Conservation (phyloP, 2,888 invertebrate genomes). For the Yponomeuta cagnagella region DNA sequence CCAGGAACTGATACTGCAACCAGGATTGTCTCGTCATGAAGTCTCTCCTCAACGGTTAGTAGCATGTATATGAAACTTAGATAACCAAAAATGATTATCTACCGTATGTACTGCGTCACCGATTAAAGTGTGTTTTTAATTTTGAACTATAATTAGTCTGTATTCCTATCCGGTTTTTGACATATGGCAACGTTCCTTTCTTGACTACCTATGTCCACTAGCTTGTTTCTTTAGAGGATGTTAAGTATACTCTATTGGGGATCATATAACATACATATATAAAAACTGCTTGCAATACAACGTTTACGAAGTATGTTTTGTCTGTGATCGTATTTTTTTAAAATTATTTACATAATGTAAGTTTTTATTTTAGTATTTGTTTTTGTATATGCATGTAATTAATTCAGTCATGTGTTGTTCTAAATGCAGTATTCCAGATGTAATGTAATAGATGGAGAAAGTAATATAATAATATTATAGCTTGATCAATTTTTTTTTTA, state of each 20-base stretch:
- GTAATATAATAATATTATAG: background rate
- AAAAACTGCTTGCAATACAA: constrained; percentile 2
- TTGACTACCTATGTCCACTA: too few species aligned
- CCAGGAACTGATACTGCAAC: too few species aligned
- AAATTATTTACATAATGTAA: background rate
- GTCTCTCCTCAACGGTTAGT: too few species aligned
- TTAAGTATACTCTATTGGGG: background rate
- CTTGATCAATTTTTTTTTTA: background rate
- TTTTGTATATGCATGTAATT: background rate
- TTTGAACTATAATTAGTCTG: too few species aligned
- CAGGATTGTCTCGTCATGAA: too few species aligned
- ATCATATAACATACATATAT: background rate
- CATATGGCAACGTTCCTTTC: too few species aligned
- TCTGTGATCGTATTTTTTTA: background rate
- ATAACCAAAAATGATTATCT: too few species aligned
- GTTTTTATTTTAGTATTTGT: background rate
- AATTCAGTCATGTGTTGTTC: background rate
- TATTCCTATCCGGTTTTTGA: too few species aligned
- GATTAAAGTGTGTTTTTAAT: too few species aligned
- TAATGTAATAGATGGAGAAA: background rate
- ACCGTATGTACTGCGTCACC: too few species aligned
- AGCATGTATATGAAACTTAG: too few species aligned
- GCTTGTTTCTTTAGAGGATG: background rate
- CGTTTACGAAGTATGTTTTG: background rate
- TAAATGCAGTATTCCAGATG: constrained; percentile 1